Evolutionary conservation across 2,797 vertebrate species (phyloP).

Genomic region (Enteromius trimaculatus): DNA sequence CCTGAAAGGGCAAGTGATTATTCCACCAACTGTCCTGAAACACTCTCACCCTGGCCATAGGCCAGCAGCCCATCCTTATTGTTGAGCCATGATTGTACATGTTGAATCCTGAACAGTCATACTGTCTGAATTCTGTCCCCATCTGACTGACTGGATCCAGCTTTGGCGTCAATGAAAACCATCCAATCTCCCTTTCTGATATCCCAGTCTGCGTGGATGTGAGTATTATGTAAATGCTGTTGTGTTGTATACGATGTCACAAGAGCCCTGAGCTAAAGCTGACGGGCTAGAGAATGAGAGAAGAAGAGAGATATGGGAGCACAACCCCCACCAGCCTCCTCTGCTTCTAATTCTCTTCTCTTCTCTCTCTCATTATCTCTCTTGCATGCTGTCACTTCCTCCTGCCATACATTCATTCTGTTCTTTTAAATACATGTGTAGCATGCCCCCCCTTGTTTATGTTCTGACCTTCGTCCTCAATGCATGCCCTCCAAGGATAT

Average conservation of each 20-base stretch:
- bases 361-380: too few species aligned
- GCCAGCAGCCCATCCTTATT: background rate
- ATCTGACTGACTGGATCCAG: constrained; percentile 10
- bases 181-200: background rate
- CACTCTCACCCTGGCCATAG: background rate
- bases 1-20: constrained; percentile 16
- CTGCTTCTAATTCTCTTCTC: constrained; percentile 43
- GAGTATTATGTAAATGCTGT: constrained; percentile 35
- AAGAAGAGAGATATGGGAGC: constrained; percentile 16
- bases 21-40: background rate
- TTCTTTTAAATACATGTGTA: constrained; percentile 26
- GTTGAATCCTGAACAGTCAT: background rate
- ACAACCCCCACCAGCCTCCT: constrained; percentile 14
- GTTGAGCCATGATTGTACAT: constrained; percentile 14
- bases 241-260: constrained; percentile 32
- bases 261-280: constrained; percentile 40
- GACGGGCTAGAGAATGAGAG: constrained; percentile 17
- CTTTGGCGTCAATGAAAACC: constrained; percentile 20
- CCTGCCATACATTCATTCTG: background rate
- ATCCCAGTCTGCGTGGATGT: constrained; percentile 20
- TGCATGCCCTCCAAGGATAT: constrained; percentile 30
- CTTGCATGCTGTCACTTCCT: background rate
- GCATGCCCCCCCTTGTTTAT: constrained; percentile 13
- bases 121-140: background rate
- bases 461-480: constrained; percentile 19